phyloP scores from a whole-genome alignment of 2,888 invertebrate genomes.

The Leptopterna dolabrata region DNA sequence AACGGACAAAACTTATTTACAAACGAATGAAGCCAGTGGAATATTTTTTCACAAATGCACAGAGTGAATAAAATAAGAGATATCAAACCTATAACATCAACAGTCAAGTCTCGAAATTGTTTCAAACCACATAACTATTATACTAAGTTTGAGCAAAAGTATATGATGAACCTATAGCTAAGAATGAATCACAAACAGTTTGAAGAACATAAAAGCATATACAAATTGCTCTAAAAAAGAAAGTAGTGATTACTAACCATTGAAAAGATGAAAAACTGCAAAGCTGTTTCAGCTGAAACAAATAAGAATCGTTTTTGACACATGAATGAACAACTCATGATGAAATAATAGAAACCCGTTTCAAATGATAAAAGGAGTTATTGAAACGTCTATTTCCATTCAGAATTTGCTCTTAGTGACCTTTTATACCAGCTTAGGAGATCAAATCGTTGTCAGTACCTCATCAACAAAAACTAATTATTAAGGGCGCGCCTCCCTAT shows the following conservation, averaged over 20 bases:
- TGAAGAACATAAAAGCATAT: constrained; percentile 23
- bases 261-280: constrained; percentile 6
- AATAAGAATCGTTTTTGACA: background rate
- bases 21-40: constrained; percentile 26
- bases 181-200: constrained; percentile 40
- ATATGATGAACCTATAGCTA: constrained; percentile 43
- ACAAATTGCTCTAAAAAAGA: constrained; percentile 24
- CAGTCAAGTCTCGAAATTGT: background rate
- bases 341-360: too few relatives aligned
- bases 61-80: background rate
- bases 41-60: constrained; percentile 21
- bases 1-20: background rate
- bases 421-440: too few relatives aligned
- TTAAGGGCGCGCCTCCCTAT: too few relatives aligned
- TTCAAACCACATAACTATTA: constrained; percentile 33
- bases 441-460: too few relatives aligned
- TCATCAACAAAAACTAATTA: too few relatives aligned
- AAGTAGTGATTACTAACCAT: constrained; percentile 16
- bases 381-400: too few relatives aligned
- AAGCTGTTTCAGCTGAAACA: constrained; percentile 30
- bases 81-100: background rate
- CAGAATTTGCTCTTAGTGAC: too few relatives aligned
- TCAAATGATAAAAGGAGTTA: too few relatives aligned
- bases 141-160: constrained; percentile 47
- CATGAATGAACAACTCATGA: too few relatives aligned